Percentiles rank a stretch among this genome's conserved stretches.
Evolutionary conservation across 1,140 invertebrate genomes (phyloP).

Genomic region (Drosophila guanche): DNA sequence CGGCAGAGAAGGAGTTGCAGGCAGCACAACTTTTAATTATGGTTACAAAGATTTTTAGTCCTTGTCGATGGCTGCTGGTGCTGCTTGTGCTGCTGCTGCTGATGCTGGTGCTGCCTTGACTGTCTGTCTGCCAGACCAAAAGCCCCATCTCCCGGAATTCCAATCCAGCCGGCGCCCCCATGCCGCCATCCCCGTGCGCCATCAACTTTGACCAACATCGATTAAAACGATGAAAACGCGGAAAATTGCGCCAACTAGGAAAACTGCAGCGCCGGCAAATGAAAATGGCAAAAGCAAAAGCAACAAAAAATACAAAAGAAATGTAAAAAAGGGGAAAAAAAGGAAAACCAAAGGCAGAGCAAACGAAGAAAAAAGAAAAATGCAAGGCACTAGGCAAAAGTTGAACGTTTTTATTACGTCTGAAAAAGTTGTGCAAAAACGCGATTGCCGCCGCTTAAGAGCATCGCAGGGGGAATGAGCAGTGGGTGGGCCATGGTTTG

Average conservation of each 20-base stretch:
- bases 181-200: slow-evolving; percentile 10
- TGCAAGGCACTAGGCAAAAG: slow-evolving; percentile 61
- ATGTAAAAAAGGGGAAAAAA: slow-evolving; percentile 23
- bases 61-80: slow-evolving; percentile 63
- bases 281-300: slow-evolving; percentile 64
- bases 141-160: not conserved
- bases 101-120: not conserved
- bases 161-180: not conserved
- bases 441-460: slow-evolving; percentile 79
- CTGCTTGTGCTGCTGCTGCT: slow-evolving; percentile 1
- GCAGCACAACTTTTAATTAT: slow-evolving; percentile 78
- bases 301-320: slow-evolving; percentile 24
- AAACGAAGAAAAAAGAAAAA: slow-evolving; percentile 23
- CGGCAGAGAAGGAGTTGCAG: not conserved
- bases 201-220: slow-evolving; percentile 79
- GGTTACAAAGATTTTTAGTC: slow-evolving; percentile 80
- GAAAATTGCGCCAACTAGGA: slow-evolving; percentile 79
- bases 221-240: slow-evolving; percentile 82
- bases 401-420: slow-evolving; percentile 78
- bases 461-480: slow-evolving; percentile 32
- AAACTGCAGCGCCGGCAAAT: slow-evolving; percentile 77
- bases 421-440: slow-evolving; percentile 77
- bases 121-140: slow-evolving; percentile 31
- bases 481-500: slow-evolving; percentile 4
- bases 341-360: slow-evolving; percentile 5